These are phyloP conservation scores for Macaca mulatta DNA, from an alignment of 2,113 vertebrate genomes.

Conservation along the genomic window DNA sequence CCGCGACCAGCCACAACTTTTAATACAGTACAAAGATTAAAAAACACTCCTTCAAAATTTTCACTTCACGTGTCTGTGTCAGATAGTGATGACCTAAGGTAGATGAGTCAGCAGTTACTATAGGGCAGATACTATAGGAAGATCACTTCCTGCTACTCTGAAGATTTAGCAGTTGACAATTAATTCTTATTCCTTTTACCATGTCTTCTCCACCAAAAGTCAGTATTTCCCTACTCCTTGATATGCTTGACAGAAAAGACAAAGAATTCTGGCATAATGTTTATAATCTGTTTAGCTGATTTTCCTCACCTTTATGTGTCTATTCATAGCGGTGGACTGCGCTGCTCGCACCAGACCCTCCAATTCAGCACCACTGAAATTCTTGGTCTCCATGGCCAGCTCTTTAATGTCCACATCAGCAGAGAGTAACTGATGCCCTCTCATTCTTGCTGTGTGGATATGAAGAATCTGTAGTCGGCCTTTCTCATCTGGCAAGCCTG, in stretches of 20 bases:
- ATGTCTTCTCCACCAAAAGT: background rate
- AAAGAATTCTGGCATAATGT: background rate
- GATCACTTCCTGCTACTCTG: background rate
- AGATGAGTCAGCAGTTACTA: background rate
- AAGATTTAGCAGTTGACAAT: background rate
- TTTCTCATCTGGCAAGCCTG: constrained; percentile 95
- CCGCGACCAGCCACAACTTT: background rate
- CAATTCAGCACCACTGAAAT: constrained; percentile 96
- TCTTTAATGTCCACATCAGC: constrained; percentile 91
- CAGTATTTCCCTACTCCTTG: background rate
- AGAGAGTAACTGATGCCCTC: constrained; percentile 89
- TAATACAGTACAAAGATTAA: background rate
- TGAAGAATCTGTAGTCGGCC: constrained; percentile 95
- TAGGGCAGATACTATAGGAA: background rate
- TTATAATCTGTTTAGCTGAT: fast-evolving
- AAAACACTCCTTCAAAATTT: background rate
- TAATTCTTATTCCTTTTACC: background rate
- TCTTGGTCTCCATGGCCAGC: constrained; percentile 94
- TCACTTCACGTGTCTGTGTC: background rate
- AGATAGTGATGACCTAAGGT: background rate
- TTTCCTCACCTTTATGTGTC: constrained; percentile 95
- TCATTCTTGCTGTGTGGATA: constrained; percentile 96
- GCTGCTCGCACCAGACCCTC: constrained; percentile 97
- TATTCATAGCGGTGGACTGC: constrained; percentile 98
- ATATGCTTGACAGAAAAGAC: background rate